phyloP scores from a whole-genome alignment of 2,888 invertebrate species.

The Camptogramma bilineatum region DNA sequence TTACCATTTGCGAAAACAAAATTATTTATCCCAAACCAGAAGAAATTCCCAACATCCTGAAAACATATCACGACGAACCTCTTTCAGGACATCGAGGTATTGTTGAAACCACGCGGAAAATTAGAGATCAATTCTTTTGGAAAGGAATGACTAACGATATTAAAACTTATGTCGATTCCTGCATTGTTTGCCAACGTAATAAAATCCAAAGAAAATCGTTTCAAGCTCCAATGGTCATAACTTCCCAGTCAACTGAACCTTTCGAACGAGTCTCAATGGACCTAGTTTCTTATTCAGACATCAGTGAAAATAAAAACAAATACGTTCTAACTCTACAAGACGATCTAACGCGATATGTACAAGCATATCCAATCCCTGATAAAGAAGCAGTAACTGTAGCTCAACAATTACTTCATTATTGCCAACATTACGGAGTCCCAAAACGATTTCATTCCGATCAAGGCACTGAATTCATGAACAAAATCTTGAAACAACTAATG shows the following conservation, averaged over 20 bases:
- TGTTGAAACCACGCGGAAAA: constrained; percentile 51
- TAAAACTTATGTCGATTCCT: constrained; percentile 48
- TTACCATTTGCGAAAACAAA: constrained; percentile 48
- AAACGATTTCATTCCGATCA: constrained; percentile 56
- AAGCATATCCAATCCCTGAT: constrained; percentile 54
- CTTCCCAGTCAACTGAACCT: constrained; percentile 51
- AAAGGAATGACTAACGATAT: constrained; percentile 53
- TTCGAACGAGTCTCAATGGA: constrained; percentile 55
- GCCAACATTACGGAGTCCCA: constrained; percentile 54
- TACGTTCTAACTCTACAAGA: constrained; percentile 54
- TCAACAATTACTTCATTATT: constrained; percentile 48
- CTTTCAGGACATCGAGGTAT: constrained; percentile 53
- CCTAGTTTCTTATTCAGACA: constrained; percentile 54
- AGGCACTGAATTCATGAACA: constrained; percentile 54
- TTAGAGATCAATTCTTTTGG: constrained; percentile 51
- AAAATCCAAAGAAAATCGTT: constrained; percentile 51
- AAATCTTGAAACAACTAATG: constrained; percentile 50
- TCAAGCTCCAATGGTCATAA: constrained; percentile 56
- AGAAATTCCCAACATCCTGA: constrained; percentile 50
- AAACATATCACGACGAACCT: constrained; percentile 50
- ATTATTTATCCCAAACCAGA: constrained; percentile 43
- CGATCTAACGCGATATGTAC: constrained; percentile 51
- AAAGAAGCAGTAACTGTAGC: constrained; percentile 54
- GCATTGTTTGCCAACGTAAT: constrained; percentile 48
- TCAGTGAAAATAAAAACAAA: constrained; percentile 47